Evolutionary conservation across 2,113 vertebrate species (phyloP).

Genomic region (Pholis gunnellus): DNA sequence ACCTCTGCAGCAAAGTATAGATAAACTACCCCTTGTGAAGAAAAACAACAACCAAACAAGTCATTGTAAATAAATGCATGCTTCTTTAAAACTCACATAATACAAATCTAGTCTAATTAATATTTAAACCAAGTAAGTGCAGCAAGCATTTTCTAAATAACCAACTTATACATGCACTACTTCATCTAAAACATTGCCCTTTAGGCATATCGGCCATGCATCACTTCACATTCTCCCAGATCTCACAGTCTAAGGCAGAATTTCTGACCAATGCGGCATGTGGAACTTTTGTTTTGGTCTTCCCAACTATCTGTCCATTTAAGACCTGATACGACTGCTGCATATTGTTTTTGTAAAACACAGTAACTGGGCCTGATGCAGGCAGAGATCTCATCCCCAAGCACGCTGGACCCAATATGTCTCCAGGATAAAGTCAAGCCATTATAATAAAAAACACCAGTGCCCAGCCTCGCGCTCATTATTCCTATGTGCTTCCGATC

Average conservation of each 20-base stretch:
- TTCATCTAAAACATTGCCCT: constrained; percentile 34
- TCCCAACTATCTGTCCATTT: constrained; percentile 13
- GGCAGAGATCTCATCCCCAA: constrained; percentile 48
- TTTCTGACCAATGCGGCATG: not conserved
- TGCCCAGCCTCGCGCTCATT: constrained; percentile 7
- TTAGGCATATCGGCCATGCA: constrained; percentile 20
- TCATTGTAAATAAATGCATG: not conserved
- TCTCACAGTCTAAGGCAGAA: constrained; percentile 16
- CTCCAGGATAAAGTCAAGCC: constrained; percentile 63
- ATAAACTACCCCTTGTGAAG: not conserved
- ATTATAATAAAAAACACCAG: constrained; percentile 37
- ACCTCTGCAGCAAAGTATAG: constrained; percentile 9
- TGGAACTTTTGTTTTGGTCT: not conserved
- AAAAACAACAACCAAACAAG: not conserved
- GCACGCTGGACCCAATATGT: constrained; percentile 56
- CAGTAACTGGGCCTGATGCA: constrained; percentile 36
- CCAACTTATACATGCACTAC: constrained; percentile 41
- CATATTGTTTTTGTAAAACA: constrained; percentile 44
- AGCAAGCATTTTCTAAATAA: constrained; percentile 25
- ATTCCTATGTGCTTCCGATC: constrained; percentile 26
- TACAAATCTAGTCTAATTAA: not conserved
- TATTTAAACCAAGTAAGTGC: constrained; percentile 9
- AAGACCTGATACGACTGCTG: constrained; percentile 1
- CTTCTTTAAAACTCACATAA: not conserved
- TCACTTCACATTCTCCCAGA: constrained; percentile 22